A percentile compares a stretch with the other conserved stretches of the same genome.
Evolutionary conservation across 2,888 invertebrate species (phyloP).

Genomic region (Agrochola circellaris): DNA sequence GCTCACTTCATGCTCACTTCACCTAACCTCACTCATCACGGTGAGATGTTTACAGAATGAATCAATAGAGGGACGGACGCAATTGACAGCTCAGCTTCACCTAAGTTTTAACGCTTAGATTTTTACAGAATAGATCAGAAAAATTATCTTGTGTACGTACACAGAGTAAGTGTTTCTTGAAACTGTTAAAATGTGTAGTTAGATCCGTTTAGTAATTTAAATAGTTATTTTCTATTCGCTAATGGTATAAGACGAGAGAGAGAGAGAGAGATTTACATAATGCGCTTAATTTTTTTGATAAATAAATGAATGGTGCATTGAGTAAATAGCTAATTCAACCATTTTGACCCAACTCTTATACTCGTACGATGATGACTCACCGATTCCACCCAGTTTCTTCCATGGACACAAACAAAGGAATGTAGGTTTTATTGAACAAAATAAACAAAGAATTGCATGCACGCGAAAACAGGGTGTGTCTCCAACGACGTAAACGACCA

Average conservation of each 20-base stretch:
- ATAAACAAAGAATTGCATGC: slow-evolving; percentile 50
- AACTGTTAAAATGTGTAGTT: not conserved
- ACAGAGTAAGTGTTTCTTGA: too few relatives aligned
- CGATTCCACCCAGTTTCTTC: slow-evolving; percentile 11
- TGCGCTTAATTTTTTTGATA: not conserved
- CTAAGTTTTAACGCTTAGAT: too few relatives aligned
- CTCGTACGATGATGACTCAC: slow-evolving; percentile 33
- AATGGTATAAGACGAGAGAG: not conserved
- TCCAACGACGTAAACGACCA: slow-evolving; percentile 25
- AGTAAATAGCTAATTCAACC: not conserved
- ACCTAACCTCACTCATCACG: too few relatives aligned
- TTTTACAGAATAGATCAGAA: too few relatives aligned
- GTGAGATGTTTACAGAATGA: too few relatives aligned
- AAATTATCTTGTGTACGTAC: too few relatives aligned
- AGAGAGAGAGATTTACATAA: not conserved
- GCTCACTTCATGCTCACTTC: too few relatives aligned
- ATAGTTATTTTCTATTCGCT: not conserved
- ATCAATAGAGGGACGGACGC: too few relatives aligned
- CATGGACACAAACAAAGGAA: slow-evolving; percentile 25
- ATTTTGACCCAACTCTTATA: not conserved
- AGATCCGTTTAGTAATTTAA: not conserved
- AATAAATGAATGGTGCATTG: not conserved
- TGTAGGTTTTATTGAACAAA: slow-evolving; percentile 16
- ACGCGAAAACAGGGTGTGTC: slow-evolving; percentile 53
- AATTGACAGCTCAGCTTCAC: too few relatives aligned